Evolutionary conservation across 2,797 vertebrate species (phyloP).

Genomic region (Brotula barbata): DNA sequence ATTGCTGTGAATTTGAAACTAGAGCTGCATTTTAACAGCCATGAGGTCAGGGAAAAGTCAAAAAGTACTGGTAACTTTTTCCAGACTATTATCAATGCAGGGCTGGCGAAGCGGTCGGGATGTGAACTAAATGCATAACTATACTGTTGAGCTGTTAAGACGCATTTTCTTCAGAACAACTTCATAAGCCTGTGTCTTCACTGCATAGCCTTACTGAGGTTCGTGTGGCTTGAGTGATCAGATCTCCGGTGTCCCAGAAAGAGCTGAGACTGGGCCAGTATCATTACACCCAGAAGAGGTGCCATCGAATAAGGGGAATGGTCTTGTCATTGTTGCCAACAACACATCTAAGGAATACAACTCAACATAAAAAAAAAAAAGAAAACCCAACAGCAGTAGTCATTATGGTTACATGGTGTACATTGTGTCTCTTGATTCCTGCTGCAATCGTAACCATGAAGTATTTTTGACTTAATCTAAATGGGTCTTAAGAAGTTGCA

Average conservation of each 20-base stretch:
- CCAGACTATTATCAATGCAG: constrained; percentile 31
- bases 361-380: constrained; percentile 40
- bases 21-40: constrained; percentile 42
- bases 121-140: constrained; percentile 50
- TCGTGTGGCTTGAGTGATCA: constrained; percentile 62
- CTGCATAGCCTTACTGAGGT: constrained; percentile 73
- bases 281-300: constrained; percentile 52
- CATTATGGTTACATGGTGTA: constrained; percentile 74
- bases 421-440: constrained; percentile 60
- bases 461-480: constrained; percentile 65
- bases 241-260: constrained; percentile 61
- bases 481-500: constrained; percentile 66
- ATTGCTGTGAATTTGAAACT: constrained; percentile 70
- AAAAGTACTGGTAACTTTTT: constrained; percentile 56
- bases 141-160: constrained; percentile 33
- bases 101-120: constrained; percentile 47
- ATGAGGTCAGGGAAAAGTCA: constrained; percentile 52
- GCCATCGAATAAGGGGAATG: constrained; percentile 63
- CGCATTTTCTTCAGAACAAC: constrained; percentile 37
- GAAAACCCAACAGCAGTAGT: constrained; percentile 73
- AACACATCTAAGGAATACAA: constrained; percentile 60
- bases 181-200: constrained; percentile 43
- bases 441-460: constrained; percentile 68
- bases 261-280: constrained; percentile 41
- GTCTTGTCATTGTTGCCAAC: constrained; percentile 59